Evolutionary conservation across 2,113 vertebrate species (phyloP).

Genomic region (Etheostoma spectabile): DNA sequence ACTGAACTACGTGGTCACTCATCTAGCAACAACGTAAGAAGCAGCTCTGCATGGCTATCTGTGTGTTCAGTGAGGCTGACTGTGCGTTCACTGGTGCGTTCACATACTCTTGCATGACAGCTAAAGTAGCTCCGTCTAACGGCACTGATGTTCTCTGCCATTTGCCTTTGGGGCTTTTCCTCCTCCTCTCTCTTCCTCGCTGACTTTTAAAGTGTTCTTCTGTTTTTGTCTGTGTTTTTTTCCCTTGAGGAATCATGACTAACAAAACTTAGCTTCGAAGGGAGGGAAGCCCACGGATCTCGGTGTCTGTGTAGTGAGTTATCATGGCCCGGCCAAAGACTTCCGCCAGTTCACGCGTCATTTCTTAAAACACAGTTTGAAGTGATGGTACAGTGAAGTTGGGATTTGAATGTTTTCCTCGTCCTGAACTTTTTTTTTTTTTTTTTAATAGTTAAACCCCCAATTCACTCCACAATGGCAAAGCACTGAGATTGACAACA

Average conservation of each 20-base stretch:
- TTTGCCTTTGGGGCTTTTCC: conserved; percentile 85
- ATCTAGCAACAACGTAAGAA: conserved; percentile 6
- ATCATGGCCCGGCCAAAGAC: conserved; percentile 30
- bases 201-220: conserved; percentile 87
- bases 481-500: not conserved
- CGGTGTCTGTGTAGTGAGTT: conserved; percentile 50
- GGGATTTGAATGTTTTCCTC: not conserved
- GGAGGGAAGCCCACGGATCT: conserved; percentile 55
- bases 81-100: conserved; percentile 61
- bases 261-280: conserved; percentile 62
- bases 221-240: conserved; percentile 56
- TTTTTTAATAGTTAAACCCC: not conserved
- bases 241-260: conserved; percentile 60
- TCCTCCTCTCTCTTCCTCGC: conserved; percentile 74
- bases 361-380: conserved; percentile 24
- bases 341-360: conserved; percentile 27
- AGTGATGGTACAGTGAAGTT: conserved; percentile 14
- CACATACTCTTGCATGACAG: conserved; percentile 80
- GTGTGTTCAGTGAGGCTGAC: conserved; percentile 76
- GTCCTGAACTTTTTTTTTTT: not conserved
- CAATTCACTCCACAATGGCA: not conserved
- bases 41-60: conserved; percentile 45
- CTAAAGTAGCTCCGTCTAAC: conserved; percentile 85
- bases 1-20: conserved; percentile 10
- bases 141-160: conserved; percentile 82